Evolutionary conservation across 2,888 invertebrate species (phyloP).

Genomic region (Drosophila nr. fundita): DNA sequence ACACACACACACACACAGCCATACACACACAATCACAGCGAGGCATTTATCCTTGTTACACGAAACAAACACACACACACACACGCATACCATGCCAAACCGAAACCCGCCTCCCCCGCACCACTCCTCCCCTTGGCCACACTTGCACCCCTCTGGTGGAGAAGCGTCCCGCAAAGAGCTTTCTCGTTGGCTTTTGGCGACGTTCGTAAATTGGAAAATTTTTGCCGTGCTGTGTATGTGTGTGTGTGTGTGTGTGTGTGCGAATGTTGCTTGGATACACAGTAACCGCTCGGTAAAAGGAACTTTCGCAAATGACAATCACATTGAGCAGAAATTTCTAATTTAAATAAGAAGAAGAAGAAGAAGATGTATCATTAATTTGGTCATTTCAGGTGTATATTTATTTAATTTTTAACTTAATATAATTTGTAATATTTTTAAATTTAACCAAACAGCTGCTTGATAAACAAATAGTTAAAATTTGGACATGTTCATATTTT

Average conservation of each 20-base stretch:
- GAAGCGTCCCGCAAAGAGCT: slow-evolving; percentile 32
- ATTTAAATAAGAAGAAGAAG: neutral
- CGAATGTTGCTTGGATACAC: slow-evolving; percentile 5
- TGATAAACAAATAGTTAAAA: neutral
- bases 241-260: slow-evolving; percentile 19
- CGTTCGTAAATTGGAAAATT: slow-evolving; percentile 83
- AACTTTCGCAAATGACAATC: neutral
- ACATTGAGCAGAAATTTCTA: neutral
- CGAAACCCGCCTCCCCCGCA: neutral
- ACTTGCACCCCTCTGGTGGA: slow-evolving; percentile 1
- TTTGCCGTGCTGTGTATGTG: slow-evolving; percentile 49
- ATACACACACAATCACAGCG: slow-evolving; percentile 39
- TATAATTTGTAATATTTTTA: too few relatives aligned
- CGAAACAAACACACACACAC: slow-evolving; percentile 21
- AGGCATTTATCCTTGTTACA: slow-evolving; percentile 81
- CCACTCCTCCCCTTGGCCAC: neutral
- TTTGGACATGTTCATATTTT: neutral
- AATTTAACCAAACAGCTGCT: too few relatives aligned
- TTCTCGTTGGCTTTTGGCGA: slow-evolving; percentile 68
- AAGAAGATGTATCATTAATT: neutral
- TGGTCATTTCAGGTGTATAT: neutral
- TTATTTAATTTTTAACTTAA: too few relatives aligned
- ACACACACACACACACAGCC: slow-evolving; percentile 48
- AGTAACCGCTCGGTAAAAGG: neutral
- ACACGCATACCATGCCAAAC: neutral